Evolutionary conservation across 2,113 vertebrate species (phyloP).

Genomic region (Pteropus alecto): DNA sequence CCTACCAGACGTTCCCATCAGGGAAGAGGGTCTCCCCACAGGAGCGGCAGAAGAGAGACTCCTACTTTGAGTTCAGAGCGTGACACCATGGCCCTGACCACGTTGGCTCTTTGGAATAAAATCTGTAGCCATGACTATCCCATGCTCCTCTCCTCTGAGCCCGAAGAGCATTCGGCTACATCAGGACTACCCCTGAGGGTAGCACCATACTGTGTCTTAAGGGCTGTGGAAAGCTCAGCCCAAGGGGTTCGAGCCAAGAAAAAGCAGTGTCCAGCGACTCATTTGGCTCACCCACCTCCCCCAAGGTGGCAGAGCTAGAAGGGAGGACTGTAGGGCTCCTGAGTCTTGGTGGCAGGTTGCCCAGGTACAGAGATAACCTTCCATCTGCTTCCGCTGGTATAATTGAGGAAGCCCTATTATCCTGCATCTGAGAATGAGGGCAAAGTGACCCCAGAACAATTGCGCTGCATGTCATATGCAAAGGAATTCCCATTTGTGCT

Average conservation of each 20-base stretch:
- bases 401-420: background rate
- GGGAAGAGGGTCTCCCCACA: conserved; percentile 73
- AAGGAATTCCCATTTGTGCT: background rate
- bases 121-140: background rate
- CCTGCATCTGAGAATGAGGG: background rate
- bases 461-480: background rate
- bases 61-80: conserved; percentile 65
- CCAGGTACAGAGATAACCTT: background rate
- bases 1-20: conserved; percentile 69
- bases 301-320: background rate
- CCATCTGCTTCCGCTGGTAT: background rate
- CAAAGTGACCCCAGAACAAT: background rate
- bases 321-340: background rate
- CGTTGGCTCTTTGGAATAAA: conserved; percentile 64
- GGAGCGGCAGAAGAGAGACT: conserved; percentile 61
- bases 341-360: background rate
- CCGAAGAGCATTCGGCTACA: background rate
- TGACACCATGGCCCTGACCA: background rate
- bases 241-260: background rate
- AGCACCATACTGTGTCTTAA: background rate
- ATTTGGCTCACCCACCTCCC: background rate
- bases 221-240: background rate
- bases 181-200: background rate
- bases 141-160: background rate
- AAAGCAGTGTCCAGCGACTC: background rate